Evolutionary conservation across 2,888 invertebrate genomes (phyloP).

Genomic region (Octodonta nipae): DNA sequence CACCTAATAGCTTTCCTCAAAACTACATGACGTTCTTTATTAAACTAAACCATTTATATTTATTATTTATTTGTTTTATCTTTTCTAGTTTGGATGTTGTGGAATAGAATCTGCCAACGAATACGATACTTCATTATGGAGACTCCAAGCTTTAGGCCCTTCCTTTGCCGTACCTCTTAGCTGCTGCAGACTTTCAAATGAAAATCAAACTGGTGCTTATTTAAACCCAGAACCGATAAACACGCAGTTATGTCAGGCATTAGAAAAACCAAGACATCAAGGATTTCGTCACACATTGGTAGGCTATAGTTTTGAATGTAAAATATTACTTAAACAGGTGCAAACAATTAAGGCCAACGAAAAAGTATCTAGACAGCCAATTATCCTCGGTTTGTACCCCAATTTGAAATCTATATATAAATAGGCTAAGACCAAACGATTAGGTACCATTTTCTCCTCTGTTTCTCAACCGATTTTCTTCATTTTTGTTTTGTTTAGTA

Average conservation of each 20-base stretch:
- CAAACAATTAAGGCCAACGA: too few relatives aligned
- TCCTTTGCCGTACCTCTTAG: constrained; percentile 30
- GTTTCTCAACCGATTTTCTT: background rate
- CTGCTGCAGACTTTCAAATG: constrained; percentile 49
- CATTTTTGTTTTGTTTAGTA: too few relatives aligned
- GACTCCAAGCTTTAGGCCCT: constrained; percentile 58
- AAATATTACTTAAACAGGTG: constrained; percentile 1
- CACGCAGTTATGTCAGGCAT: constrained; percentile 55
- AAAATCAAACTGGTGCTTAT: constrained; percentile 44
- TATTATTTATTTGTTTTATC: too few relatives aligned
- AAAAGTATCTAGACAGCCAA: too few relatives aligned
- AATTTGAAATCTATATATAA: too few relatives aligned
- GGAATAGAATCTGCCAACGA: constrained; percentile 66
- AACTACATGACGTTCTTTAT: background rate
- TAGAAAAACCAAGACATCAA: constrained; percentile 42
- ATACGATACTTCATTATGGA: constrained; percentile 71
- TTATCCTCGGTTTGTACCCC: too few relatives aligned
- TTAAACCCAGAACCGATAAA: constrained; percentile 66
- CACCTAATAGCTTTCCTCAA: background rate
- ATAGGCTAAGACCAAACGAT: background rate
- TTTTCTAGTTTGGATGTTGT: constrained; percentile 60
- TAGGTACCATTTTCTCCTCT: background rate
- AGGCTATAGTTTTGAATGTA: too few relatives aligned
- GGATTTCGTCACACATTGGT: constrained; percentile 48
- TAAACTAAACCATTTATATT: constrained; percentile 1